Evolutionary conservation across 2,888 invertebrate genomes (phyloP).

Genomic region (Bursaphelenchus okinawaensis): DNA sequence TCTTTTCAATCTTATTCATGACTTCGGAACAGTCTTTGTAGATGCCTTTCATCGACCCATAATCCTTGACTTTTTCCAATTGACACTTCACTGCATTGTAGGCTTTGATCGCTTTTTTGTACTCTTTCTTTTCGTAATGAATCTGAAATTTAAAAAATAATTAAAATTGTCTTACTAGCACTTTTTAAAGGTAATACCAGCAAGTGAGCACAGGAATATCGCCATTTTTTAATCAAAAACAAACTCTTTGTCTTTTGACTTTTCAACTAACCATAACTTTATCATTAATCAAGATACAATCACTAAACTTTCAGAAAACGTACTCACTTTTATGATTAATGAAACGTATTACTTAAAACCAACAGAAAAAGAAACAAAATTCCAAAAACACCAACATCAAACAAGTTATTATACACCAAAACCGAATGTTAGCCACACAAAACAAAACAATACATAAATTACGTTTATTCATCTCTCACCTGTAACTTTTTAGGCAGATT

Average conservation of each 20-base stretch:
- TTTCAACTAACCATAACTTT: no score
- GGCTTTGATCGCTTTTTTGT: slow-evolving; percentile 23
- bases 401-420: not conserved
- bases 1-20: slow-evolving; percentile 26
- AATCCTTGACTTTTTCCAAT: slow-evolving; percentile 25
- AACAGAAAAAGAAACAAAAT: slow-evolving; percentile 6
- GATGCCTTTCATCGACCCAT: slow-evolving; percentile 30
- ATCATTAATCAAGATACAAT: no score
- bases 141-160: slow-evolving; percentile 18
- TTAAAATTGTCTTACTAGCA: no score
- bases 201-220: no score
- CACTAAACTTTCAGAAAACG: no score
- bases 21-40: slow-evolving; percentile 24
- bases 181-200: no score
- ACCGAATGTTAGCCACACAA: not conserved
- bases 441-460: not conserved
- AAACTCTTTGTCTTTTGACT: no score
- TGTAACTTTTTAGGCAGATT: slow-evolving; percentile 49
- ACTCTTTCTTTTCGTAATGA: slow-evolving; percentile 23
- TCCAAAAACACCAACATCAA: not conserved
- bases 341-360: no score
- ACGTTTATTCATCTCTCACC: slow-evolving; percentile 21
- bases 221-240: no score
- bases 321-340: no score
- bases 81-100: slow-evolving; percentile 22